Evolutionary conservation across 2,113 vertebrate genomes (phyloP).

Genomic region (Tachysurus fulvidraco): DNA sequence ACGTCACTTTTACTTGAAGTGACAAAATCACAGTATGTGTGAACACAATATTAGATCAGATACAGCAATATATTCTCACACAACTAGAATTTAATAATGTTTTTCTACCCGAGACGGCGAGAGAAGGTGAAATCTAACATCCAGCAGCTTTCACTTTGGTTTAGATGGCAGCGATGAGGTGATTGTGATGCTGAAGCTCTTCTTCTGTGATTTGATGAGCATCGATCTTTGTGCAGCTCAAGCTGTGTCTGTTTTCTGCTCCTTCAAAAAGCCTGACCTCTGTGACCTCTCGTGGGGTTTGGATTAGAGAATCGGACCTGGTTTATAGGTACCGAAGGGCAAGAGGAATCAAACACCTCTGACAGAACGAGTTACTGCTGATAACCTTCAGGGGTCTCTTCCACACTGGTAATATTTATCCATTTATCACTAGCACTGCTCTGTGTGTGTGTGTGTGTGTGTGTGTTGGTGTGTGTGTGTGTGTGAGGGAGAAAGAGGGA

Average conservation of each 20-base stretch:
- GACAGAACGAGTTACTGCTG: constrained; percentile 1
- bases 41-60: background rate
- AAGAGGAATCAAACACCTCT: background rate
- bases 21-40: background rate
- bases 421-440: constrained; percentile 9
- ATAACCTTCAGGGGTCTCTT: background rate
- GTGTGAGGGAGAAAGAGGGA: background rate
- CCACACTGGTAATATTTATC: background rate
- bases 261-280: background rate
- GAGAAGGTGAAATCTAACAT: background rate
- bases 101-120: background rate
- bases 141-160: background rate
- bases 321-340: background rate
- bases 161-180: background rate
- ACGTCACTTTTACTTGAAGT: no score
- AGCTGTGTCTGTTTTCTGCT: constrained; percentile 8
- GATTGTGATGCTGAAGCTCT: background rate
- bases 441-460: background rate
- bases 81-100: background rate
- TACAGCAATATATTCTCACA: background rate
- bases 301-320: background rate
- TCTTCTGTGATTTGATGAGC: background rate
- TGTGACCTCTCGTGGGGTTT: background rate
- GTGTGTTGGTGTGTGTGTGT: constrained; percentile 1
- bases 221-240: background rate